These are phyloP conservation scores for Hippocampus kuda DNA, from an alignment of 2,797 vertebrate genomes.

Conservation along the genomic window DNA sequence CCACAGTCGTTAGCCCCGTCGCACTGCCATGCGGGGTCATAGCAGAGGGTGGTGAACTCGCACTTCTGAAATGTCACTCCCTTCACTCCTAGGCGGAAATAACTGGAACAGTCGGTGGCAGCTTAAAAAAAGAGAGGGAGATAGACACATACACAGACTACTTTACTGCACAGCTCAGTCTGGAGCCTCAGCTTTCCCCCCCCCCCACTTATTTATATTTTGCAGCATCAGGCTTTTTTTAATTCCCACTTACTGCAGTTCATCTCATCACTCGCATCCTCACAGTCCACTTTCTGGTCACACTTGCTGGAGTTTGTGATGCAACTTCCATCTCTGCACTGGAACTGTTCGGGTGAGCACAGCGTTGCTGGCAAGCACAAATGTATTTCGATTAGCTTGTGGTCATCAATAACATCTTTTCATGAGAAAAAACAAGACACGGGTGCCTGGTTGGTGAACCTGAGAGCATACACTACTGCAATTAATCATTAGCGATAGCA, in stretches of 20 bases:
- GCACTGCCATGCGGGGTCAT: constrained; percentile 83
- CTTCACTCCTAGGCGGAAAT: constrained; percentile 91
- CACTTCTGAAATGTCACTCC: constrained; percentile 83
- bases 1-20: constrained; percentile 94
- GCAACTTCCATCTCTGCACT: constrained; percentile 80
- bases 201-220: background rate
- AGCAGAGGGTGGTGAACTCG: constrained; percentile 90
- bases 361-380: constrained; percentile 57
- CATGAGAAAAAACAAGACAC: background rate
- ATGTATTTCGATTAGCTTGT: background rate
- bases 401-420: background rate
- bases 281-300: constrained; percentile 90
- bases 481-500: too few species aligned
- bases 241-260: constrained; percentile 76
- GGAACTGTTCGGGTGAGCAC: constrained; percentile 74
- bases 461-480: background rate
- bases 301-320: constrained; percentile 83
- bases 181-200: too few species aligned
- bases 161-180: constrained; percentile 4
- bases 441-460: background rate
- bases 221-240: background rate
- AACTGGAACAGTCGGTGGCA: constrained; percentile 83
- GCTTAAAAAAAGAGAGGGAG: constrained; percentile 50
- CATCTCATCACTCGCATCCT: constrained; percentile 90
- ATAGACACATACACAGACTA: background rate